Conservation (phyloP, 2,888 invertebrate genomes). For the Poecilus cupreus region DNA sequence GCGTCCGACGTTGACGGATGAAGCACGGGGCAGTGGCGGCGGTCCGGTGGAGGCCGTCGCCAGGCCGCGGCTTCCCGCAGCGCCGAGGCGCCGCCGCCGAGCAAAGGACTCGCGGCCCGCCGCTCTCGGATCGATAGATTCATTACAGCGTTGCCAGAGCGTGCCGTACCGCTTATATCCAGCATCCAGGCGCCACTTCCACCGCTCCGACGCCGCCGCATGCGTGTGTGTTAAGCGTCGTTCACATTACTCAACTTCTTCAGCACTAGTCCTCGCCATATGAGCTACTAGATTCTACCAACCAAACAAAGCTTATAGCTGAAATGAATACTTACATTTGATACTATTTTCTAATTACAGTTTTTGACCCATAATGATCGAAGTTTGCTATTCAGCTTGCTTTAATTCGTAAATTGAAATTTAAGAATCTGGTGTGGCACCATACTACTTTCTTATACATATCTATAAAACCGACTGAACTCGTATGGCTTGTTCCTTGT, state of each 20-base stretch:
- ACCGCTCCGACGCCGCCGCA: conserved; percentile 43
- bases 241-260: neutral
- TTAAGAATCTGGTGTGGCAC: too few species aligned
- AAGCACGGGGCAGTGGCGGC: conserved; percentile 53
- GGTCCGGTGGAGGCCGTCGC: conserved; percentile 34
- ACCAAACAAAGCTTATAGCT: too few species aligned
- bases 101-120: conserved; percentile 9
- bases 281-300: too few species aligned
- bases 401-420: too few species aligned
- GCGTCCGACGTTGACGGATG: conserved; percentile 64
- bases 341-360: too few species aligned
- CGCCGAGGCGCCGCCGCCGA: conserved; percentile 38
- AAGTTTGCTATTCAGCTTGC: too few species aligned
- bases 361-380: too few species aligned
- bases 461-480: too few species aligned
- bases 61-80: conserved; percentile 38
- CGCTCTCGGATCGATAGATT: conserved; percentile 61
- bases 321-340: too few species aligned
- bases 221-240: conserved; percentile 38
- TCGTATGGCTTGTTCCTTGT: too few species aligned
- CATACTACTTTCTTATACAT: too few species aligned
- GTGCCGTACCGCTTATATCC: conserved; percentile 39
- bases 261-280: too few species aligned
- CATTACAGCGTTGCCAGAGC: conserved; percentile 62
- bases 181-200: conserved; percentile 50